Evolutionary conservation across 1,140 invertebrate genomes (phyloP), one percentile per base, ranked within the genome.

Genomic region (Drosophila prosaltans): DNA sequence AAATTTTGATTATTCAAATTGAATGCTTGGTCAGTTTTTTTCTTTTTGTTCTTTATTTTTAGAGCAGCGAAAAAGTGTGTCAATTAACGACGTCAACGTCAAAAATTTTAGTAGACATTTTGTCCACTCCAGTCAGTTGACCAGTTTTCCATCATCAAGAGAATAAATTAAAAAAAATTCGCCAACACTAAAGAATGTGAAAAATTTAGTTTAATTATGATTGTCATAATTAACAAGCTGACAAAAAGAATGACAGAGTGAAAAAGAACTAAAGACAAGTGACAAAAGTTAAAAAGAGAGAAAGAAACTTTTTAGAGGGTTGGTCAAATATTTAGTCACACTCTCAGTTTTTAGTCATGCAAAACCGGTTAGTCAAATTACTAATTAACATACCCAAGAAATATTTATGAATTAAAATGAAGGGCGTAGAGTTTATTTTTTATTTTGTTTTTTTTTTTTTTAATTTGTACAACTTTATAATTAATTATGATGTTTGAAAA

Each of bases 1-100:
- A 8, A 72, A 74, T 75, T 74, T 84, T 80, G 74, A 61, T 80
- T 86, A 88, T 70, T 82, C 83, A 88, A 88, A 88, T 77, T 86
- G 69, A 79, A 86, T 36, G 32, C 3, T 36, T 30, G 2, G 28
- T 30, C 2, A 3, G 2, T 2, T 30, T 3, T 30, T 30, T 2
- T 73, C 69, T 72, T 88, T 77, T 80, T 65, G 6, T 24, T 51
- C 9, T 9, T 9, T 10, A 71, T 65, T 67, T 88, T 71, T 77
- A 65, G 73, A 72, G 79, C 67, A 86, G 80, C 73, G 64, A 40
- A 68, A 80, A 88, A 77, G 55, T 86, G 72, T 84, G 83, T 83
- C 83, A 86, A 88, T 86, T 86, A 80, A 82, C 66, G 75, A 62
- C 69, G 69, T 76, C 83, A 82, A 69, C 76, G 76, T 70, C 75